Evolutionary conservation across 2,888 invertebrate species (phyloP).

Genomic region (Chirona hameri): DNA sequence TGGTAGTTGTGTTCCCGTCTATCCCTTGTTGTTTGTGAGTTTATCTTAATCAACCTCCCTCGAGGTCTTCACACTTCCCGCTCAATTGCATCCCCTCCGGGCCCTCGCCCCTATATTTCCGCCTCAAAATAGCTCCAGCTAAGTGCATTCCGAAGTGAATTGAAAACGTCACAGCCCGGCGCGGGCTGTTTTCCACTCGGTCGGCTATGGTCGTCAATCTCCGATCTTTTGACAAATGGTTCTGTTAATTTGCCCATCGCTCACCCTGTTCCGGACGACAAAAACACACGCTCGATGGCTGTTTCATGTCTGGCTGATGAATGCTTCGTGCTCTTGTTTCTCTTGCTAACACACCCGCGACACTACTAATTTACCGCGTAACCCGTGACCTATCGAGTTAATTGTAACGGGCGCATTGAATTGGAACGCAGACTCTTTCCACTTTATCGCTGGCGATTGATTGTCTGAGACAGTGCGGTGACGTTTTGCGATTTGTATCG

Average conservation of each 20-base stretch:
- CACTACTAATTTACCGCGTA: not conserved
- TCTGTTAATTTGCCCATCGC: not conserved
- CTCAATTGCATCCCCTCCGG: no score
- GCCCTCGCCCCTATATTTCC: no score
- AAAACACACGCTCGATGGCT: not conserved
- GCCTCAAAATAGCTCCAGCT: no score
- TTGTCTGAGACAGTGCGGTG: not conserved
- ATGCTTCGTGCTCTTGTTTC: not conserved
- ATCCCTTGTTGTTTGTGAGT: no score
- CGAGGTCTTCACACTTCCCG: no score
- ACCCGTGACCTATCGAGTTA: not conserved
- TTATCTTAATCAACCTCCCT: no score
- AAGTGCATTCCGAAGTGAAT: slow-evolving; percentile 4
- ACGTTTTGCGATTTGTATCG: not conserved
- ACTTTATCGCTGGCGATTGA: not conserved
- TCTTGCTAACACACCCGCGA: not conserved
- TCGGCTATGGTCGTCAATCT: not conserved
- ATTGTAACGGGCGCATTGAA: not conserved
- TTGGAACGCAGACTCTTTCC: not conserved
- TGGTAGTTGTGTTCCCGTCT: no score
- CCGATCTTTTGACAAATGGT: not conserved
- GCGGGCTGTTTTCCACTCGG: not conserved
- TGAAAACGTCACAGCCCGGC: not conserved
- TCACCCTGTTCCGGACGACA: not conserved
- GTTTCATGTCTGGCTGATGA: not conserved